Evolutionary conservation across 2,113 vertebrate genomes (phyloP).

Genomic region (Enhydra lutris): DNA sequence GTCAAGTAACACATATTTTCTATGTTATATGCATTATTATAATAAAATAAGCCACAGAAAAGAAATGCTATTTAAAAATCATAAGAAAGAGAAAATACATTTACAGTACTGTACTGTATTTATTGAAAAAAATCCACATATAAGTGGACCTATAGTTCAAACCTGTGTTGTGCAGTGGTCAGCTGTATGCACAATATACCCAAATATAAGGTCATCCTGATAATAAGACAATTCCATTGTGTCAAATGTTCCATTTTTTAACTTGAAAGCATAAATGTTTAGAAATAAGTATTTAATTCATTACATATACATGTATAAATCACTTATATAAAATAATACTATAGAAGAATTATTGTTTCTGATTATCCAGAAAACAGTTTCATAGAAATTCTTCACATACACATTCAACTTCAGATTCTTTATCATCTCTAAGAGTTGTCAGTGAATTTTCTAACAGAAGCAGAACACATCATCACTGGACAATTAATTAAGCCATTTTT

Average conservation of each 20-base stretch:
- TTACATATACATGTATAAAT: not conserved
- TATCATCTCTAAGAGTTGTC: not conserved
- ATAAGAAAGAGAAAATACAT: not conserved
- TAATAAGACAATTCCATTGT: not conserved
- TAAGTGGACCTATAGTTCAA: not conserved
- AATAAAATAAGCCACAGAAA: not conserved
- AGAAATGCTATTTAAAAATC: not conserved
- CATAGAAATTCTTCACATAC: not conserved
- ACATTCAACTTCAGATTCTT: not conserved
- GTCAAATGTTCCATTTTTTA: not conserved
- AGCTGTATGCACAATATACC: not conserved
- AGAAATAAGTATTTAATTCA: not conserved
- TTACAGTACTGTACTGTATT: not conserved
- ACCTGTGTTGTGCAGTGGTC: not conserved
- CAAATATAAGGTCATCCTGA: not conserved
- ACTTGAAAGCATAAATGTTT: not conserved
- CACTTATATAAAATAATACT: not conserved
- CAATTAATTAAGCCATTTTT: not conserved
- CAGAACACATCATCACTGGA: not conserved
- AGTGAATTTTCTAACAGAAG: not conserved
- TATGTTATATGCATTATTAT: not conserved
- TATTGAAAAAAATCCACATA: not conserved
- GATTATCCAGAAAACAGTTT: not conserved
- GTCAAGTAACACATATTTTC: not conserved
- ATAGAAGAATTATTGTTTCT: conserved; percentile 2